phyloP scores from a whole-genome alignment of 2,888 invertebrate species.

The Zygothrica quintamaculata region DNA sequence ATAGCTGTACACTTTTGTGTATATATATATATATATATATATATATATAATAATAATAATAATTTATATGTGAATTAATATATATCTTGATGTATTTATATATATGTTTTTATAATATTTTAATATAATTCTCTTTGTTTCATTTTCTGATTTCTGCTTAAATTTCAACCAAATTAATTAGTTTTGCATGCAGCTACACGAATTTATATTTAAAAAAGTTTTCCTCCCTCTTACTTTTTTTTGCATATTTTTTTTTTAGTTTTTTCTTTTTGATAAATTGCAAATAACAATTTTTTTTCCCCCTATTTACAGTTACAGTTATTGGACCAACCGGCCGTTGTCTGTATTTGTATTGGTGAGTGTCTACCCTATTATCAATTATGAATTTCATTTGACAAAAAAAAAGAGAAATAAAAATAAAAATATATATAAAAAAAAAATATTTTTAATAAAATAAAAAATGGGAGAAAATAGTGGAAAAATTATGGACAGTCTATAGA shows the following conservation, averaged over 20 bases:
- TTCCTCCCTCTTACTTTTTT: slow-evolving; percentile 6
- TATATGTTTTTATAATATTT: too few relatives aligned
- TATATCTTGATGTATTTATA: too few relatives aligned
- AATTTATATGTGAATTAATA: too few relatives aligned
- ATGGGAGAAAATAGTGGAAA: slow-evolving; percentile 26
- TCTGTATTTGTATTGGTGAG: slow-evolving; percentile 36
- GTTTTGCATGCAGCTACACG: background rate
- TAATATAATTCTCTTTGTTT: too few relatives aligned
- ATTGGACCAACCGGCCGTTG: too few relatives aligned
- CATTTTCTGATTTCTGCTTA: background rate
- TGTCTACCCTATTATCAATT: slow-evolving; percentile 61
- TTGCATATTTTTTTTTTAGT: slow-evolving; percentile 1
- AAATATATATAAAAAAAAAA: slow-evolving; percentile 1
- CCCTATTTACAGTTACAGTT: slow-evolving; percentile 3
- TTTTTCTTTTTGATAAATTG: slow-evolving; percentile 13
- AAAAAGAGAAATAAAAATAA: slow-evolving; percentile 11
- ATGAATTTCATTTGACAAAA: slow-evolving; percentile 29
- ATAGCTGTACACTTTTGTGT: too few relatives aligned
- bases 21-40: too few relatives aligned
- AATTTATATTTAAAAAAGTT: slow-evolving; percentile 18
- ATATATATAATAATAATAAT: too few relatives aligned
- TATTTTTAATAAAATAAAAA: slow-evolving; percentile 8
- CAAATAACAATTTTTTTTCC: slow-evolving; percentile 19
- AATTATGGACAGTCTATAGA: slow-evolving; percentile 24
- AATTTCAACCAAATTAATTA: slow-evolving; percentile 12